Evolutionary conservation across 2,888 invertebrate species (phyloP).

Genomic region (Argyresthia albistria): DNA sequence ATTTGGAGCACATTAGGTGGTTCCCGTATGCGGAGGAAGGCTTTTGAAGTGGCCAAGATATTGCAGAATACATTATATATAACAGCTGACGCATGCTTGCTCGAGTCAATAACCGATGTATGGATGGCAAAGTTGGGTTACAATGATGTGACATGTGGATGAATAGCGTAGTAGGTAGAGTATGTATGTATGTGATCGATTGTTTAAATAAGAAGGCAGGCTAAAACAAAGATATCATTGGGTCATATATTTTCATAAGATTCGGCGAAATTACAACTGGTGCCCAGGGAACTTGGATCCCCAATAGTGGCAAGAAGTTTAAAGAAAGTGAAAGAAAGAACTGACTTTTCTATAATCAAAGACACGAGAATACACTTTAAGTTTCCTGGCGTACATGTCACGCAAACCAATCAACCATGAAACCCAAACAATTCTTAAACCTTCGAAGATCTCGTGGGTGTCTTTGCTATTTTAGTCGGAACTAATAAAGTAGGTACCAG

Average conservation of each 20-base stretch:
- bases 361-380: no score
- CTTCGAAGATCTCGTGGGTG: not conserved
- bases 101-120: not conserved
- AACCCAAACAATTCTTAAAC: not conserved
- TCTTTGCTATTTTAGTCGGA: not conserved
- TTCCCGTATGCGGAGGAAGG: not conserved
- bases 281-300: no score
- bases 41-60: not conserved
- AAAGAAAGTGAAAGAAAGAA: no score
- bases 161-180: not conserved
- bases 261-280: no score
- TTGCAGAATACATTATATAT: not conserved
- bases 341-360: no score
- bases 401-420: not conserved
- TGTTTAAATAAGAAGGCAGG: no score
- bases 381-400: not conserved
- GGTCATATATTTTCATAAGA: no score
- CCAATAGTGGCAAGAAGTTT: no score
- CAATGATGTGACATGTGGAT: not conserved
- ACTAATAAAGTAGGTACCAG: no score
- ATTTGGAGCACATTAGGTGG: not conserved
- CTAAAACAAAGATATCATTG: no score
- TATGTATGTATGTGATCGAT: not conserved
- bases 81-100: not conserved
- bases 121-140: not conserved